Evolutionary conservation across 1,140 invertebrate species (phyloP).

Genomic region (Pemphigus obesinymphae): DNA sequence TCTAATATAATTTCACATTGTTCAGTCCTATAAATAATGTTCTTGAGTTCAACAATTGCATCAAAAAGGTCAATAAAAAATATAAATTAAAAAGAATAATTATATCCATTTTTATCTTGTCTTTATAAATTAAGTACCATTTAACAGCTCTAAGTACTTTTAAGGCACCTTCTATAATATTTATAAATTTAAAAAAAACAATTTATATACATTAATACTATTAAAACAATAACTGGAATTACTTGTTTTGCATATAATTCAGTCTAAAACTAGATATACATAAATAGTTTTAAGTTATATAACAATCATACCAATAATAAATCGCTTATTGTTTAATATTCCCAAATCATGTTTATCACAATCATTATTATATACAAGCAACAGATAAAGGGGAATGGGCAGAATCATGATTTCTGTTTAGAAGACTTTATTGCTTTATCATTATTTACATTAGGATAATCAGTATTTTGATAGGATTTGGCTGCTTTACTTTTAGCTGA

Average conservation of each 20-base stretch:
- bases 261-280: slow-evolving; percentile 21
- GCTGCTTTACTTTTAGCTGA: slow-evolving; percentile 33
- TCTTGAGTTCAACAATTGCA: not conserved
- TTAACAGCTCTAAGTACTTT: slow-evolving; percentile 26
- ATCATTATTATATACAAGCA: slow-evolving; percentile 28
- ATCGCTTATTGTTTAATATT: slow-evolving; percentile 23
- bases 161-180: slow-evolving; percentile 35
- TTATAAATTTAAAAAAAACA: not conserved
- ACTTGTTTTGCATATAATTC: not conserved
- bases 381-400: not conserved
- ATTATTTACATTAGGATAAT: not conserved
- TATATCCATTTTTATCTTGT: not conserved
- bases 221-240: slow-evolving; percentile 18
- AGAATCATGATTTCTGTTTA: slow-evolving; percentile 33
- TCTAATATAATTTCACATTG: slow-evolving; percentile 7
- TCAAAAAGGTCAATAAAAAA: not conserved
- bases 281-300: not conserved
- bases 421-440: not conserved
- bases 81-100: not conserved
- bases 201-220: not conserved
- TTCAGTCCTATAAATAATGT: slow-evolving; percentile 30
- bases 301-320: slow-evolving; percentile 16
- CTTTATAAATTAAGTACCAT: slow-evolving; percentile 29
- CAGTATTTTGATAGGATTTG: not conserved
- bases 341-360: slow-evolving; percentile 35